Conservation (phyloP, 1,140 invertebrate genomes). For the Bombus cullumanus region DNA sequence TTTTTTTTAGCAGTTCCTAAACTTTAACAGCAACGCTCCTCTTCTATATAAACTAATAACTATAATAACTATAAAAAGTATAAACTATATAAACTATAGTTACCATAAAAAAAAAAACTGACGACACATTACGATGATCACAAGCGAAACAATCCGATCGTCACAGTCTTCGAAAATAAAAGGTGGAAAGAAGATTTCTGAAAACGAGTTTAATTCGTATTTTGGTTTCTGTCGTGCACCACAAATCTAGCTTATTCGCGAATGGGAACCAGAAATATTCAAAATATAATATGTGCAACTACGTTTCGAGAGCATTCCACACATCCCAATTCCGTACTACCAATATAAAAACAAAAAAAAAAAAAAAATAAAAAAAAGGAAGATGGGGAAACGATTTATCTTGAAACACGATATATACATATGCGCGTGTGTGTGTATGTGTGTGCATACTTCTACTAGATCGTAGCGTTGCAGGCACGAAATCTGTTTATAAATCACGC, state of each 20-base stretch:
- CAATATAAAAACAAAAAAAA: neutral
- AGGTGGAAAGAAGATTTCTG: no score
- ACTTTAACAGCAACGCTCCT: neutral
- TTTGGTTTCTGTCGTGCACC: neutral
- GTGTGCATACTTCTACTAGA: neutral
- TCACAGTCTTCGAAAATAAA: no score
- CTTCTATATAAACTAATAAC: no score
- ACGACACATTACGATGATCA: no score
- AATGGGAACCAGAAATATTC: neutral
- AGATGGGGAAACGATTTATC: neutral
- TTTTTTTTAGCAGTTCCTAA: neutral
- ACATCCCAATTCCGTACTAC: neutral
- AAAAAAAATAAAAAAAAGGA: neutral
- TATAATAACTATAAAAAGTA: no score
- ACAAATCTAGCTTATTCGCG: neutral
- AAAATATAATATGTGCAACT: neutral
- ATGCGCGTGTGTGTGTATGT: rapidly evolving
- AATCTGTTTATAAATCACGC: conserved; percentile 36
- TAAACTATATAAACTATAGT: no score
- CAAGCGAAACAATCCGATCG: no score
- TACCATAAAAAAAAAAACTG: no score
- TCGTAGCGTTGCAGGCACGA: neutral
- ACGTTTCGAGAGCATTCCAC: neutral
- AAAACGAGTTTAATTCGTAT: neutral
- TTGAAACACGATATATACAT: neutral